Evolutionary conservation across 2,113 vertebrate genomes (phyloP), one percentile per base, ranked within the genome.

Genomic region (Callionymus lyra): DNA sequence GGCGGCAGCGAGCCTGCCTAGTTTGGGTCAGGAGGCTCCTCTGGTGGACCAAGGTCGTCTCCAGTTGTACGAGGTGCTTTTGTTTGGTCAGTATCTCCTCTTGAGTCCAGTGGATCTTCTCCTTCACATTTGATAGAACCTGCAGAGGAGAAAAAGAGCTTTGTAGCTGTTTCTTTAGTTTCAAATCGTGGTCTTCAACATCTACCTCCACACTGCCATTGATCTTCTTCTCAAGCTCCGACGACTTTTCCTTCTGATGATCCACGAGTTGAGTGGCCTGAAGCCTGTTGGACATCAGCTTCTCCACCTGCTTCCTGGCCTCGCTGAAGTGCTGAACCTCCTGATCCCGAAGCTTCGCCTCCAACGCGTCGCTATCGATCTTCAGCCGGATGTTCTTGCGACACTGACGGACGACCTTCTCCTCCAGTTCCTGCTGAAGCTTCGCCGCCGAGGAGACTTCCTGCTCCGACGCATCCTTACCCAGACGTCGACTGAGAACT

Each of bases 51-150:
- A 89, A 53, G 10, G 11, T 0, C 0, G 34, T 44, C 35, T 91
- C 85, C 0, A 71, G 10, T 8, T 75, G 48, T 1, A 47, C 44
- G 19, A 91, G 77, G 41, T 77, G 67, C 0, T 64, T 39, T 40
- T 42, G 81, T 13, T 77, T 81, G 16, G n/a, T 6, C 6, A 63
- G 6, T 4, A 88, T 75, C 48, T 86, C 77, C 6, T n/a, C 50
- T 31, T 88, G 80, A n/a, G 82, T 54, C 16, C 84, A 86, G 45
- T 76, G 56, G 2, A 92, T 40, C 71, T 91, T 94, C 35, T 92
- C 88, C 52, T 84, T 92, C 10, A 89, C 4, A 1, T 92, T 87
- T 4, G 82, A 80, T 12, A 94, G 68, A n/a, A 73, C 33, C 83
- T 85, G 56, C 41, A 0, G 43, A 3, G 13, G 17, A 5, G 35